Conservation (phyloP, 2,113 vertebrate genomes). For the Hydrolagus affinis region DNA sequence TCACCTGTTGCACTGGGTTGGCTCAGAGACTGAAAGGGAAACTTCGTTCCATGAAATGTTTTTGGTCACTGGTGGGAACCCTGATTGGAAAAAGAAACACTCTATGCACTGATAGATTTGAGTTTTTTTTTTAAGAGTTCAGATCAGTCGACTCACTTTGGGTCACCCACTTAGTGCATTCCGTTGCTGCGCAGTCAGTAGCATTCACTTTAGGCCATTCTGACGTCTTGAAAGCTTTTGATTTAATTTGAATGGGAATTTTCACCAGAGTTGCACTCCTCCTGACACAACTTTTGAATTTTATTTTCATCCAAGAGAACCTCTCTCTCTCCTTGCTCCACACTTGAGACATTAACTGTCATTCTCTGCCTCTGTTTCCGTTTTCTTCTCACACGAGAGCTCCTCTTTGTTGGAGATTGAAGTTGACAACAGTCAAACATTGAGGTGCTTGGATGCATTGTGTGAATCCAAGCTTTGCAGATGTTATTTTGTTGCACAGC, state of each 20-base stretch:
- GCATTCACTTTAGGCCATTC: too few relatives aligned
- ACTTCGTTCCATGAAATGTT: too few relatives aligned
- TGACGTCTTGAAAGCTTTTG: background rate
- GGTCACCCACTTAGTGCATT: background rate
- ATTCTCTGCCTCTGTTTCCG: background rate
- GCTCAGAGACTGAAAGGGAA: background rate
- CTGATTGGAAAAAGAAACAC: too few relatives aligned
- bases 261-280: background rate
- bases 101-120: background rate
- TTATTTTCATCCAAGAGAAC: background rate
- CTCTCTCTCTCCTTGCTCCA: background rate
- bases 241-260: background rate
- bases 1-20: background rate
- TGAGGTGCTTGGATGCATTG: background rate
- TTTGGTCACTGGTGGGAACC: background rate
- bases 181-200: too few relatives aligned
- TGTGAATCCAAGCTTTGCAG: background rate
- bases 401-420: background rate
- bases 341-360: background rate
- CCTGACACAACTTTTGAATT: background rate
- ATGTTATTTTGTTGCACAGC: background rate
- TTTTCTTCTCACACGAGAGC: background rate
- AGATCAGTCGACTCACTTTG: background rate
- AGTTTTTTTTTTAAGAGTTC: background rate
- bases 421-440: background rate